Evolutionary conservation across 2,797 vertebrate species (phyloP).

Genomic region (Harpagifer antarcticus): DNA sequence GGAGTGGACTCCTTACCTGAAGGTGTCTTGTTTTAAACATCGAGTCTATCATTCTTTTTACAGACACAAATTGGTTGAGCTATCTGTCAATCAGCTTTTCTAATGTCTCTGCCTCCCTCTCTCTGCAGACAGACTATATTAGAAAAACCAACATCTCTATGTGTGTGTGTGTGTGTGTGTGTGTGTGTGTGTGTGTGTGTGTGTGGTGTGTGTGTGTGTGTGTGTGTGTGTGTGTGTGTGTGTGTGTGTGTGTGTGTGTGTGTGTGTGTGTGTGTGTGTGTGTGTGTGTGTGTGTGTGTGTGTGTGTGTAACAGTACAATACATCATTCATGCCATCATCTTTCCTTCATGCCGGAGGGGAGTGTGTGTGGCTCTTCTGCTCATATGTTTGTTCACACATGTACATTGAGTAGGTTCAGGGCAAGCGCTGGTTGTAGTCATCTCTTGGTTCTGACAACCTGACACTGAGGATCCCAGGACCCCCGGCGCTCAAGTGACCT

Average conservation of each 20-base stretch:
- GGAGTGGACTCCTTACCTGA: neutral
- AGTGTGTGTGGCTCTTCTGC: constrained; percentile 15
- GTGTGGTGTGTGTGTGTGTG: constrained; percentile 54
- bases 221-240: constrained; percentile 54
- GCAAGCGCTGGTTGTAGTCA: neutral
- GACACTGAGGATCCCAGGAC: constrained; percentile 34
- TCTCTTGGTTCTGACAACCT: constrained; percentile 2
- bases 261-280: no score
- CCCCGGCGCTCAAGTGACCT: constrained; percentile 20
- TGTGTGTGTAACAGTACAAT: constrained; percentile 40
- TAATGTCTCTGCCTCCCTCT: neutral
- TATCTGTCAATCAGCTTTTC: constrained; percentile 21
- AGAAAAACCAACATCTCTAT: constrained; percentile 17
- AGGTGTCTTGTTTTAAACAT: neutral
- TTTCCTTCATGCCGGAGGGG: constrained; percentile 66
- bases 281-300: constrained; percentile 8
- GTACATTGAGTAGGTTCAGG: constrained; percentile 1
- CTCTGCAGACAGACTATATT: constrained; percentile 19
- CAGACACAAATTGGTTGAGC: neutral
- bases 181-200: constrained; percentile 54
- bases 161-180: constrained; percentile 54
- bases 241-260: constrained; percentile 45
- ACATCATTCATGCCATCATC: constrained; percentile 70
- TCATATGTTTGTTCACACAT: constrained; percentile 56
- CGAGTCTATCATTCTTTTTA: neutral